Percentiles rank a stretch among this genome's conserved stretches.
Conservation (phyloP, 1,140 invertebrate genomes). For the Aphelenchoides besseyi region DNA sequence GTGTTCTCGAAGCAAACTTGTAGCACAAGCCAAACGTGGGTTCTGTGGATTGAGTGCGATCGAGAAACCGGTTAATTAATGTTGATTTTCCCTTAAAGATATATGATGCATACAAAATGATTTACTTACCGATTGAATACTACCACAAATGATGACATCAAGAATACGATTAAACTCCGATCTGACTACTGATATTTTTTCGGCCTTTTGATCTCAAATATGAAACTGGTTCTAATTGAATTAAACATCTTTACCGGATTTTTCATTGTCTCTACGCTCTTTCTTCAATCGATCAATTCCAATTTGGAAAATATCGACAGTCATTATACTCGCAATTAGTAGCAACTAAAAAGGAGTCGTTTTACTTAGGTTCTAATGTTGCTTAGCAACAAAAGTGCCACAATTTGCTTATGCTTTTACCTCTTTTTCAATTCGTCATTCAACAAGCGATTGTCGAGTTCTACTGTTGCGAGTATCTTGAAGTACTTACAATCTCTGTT, state of each 20-base stretch:
- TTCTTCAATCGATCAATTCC: conserved; percentile 17
- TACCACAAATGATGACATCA: conserved; percentile 12
- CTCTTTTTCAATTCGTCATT: too few relatives aligned
- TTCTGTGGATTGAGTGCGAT: conserved; percentile 22
- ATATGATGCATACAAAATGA: not conserved
- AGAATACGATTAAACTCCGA: conserved; percentile 7
- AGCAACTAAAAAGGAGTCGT: too few relatives aligned
- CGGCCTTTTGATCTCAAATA: too few relatives aligned
- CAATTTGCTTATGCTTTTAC: too few relatives aligned
- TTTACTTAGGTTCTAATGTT: too few relatives aligned
- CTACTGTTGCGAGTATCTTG: too few relatives aligned
- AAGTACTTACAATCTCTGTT: too few relatives aligned
- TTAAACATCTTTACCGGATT: not conserved
- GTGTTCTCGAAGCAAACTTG: conserved; percentile 26
- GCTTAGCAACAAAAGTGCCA: too few relatives aligned
- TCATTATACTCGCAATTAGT: too few relatives aligned
- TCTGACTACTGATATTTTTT: too few relatives aligned
- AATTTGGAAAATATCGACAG: conserved; percentile 14
- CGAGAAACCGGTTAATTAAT: conserved; percentile 28
- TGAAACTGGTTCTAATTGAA: too few relatives aligned
- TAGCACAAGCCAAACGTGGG: conserved; percentile 26
- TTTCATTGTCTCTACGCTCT: not conserved
- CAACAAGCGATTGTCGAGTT: too few relatives aligned
- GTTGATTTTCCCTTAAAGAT: conserved; percentile 28
- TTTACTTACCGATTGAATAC: conserved; percentile 10